phyloP scores from a whole-genome alignment of 2,888 invertebrate genomes.

The Amiota minor region DNA sequence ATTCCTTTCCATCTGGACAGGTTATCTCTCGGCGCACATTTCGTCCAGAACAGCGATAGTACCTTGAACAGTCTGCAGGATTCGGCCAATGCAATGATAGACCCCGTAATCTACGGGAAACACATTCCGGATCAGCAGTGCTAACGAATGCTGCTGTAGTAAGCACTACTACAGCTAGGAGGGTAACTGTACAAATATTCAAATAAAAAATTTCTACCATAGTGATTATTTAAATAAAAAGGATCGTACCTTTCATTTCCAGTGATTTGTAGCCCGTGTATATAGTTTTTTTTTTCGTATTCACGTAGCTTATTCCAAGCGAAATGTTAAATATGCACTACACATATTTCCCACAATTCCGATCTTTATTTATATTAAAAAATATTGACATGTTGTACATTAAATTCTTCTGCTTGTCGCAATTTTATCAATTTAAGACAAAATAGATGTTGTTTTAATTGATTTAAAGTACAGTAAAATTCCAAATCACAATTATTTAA shows the following conservation, averaged over 20 bases:
- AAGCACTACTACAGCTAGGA: slow-evolving; percentile 61
- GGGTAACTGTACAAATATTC: slow-evolving; percentile 48
- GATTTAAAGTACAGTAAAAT: slow-evolving; percentile 42
- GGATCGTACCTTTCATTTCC: slow-evolving; percentile 57
- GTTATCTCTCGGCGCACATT: slow-evolving; percentile 53
- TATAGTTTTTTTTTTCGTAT: neutral
- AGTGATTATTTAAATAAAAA: slow-evolving; percentile 5
- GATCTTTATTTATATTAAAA: slow-evolving; percentile 50
- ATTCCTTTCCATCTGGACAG: slow-evolving; percentile 61
- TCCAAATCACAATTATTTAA: no score
- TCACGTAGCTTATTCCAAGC: slow-evolving; percentile 44
- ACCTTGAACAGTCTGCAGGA: slow-evolving; percentile 59
- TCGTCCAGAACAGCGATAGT: slow-evolving; percentile 63
- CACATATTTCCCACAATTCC: slow-evolving; percentile 48
- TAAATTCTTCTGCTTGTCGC: slow-evolving; percentile 32
- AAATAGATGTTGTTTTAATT: slow-evolving; percentile 56
- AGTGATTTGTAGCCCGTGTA: slow-evolving; percentile 2
- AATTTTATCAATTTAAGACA: slow-evolving; percentile 39
- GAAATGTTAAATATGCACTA: slow-evolving; percentile 54
- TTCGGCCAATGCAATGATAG: slow-evolving; percentile 63
- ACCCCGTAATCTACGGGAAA: slow-evolving; percentile 57
- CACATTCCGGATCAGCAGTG: slow-evolving; percentile 65
- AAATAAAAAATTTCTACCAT: neutral
- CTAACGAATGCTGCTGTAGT: slow-evolving; percentile 53
- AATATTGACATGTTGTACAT: slow-evolving; percentile 31